Base-by-base conservation (phyloP, 2,797 vertebrate genomes). In the Microctenopoma lineatum region DNA sequence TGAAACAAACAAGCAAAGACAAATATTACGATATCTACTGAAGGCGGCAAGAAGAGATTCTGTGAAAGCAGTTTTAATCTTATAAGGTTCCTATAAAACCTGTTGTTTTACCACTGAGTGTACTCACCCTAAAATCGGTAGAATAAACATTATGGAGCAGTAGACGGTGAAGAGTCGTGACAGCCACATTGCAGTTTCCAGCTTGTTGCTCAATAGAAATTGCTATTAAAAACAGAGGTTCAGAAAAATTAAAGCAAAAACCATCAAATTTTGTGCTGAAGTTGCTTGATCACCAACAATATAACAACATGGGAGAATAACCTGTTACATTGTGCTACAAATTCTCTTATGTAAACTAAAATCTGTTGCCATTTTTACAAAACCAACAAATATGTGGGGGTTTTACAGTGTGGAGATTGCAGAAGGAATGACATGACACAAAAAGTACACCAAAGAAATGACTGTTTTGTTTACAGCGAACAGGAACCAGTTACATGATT, bases 111-210 rank as follows among this genome's bases (percentile, higher is more conserved):
- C 13, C 7, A 27, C 8, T 2, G 21, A 63, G 27, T 32, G 16
- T 87, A 97, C 97, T 87, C 93, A 99, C 98, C 98, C 97, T 79
- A 99, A 90, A 79, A 99, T 87, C 75, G 97, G 98, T 65, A 99
- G 92, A 76, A 99, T 97, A 89, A 99, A 99, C 93, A 99, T 94
- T 79, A 97, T 92, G 2, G 98, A 99, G 88, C 97, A 99, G 90
- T 98, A 98, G 78, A 99, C 96, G 0, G 98, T 99, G 91, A 99
- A 98, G 81, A 98, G 92, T 5, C 97, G 95, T 42, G 97, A 99
- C 78, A 99, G 94, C 98, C 97, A 99, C 98, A 99, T 99, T 7
- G 96, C 96, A 1, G 97, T 97, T 87, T 99, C 98, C 91, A 99
- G 84, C 81, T 99, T 99, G 88, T 98, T 99, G 77, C 93, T 93